Conservation (phyloP, 2,888 invertebrate species). For the Cephalotes varians region DNA sequence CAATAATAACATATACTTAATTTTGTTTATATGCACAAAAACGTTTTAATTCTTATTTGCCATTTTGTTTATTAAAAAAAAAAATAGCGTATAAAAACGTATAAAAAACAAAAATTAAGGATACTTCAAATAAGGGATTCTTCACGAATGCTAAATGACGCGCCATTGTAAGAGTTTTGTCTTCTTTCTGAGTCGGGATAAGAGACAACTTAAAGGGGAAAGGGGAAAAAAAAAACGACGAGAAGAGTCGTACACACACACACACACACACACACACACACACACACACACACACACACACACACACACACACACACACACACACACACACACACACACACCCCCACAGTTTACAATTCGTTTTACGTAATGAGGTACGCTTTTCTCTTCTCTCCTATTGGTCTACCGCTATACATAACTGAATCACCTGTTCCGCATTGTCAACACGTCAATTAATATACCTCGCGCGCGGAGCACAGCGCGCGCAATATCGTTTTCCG, state of each 20-base stretch:
- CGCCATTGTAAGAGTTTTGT: neutral
- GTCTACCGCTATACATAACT: slow-evolving; percentile 9
- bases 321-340: too few species aligned
- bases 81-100: too few species aligned
- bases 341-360: neutral
- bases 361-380: slow-evolving; percentile 29
- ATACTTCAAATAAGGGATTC: neutral
- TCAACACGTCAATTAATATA: slow-evolving; percentile 60
- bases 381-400: slow-evolving; percentile 28
- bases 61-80: too few species aligned
- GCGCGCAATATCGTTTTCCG: slow-evolving; percentile 18
- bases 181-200: neutral
- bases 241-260: too few species aligned
- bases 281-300: too few species aligned
- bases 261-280: neutral
- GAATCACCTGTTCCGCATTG: slow-evolving; percentile 63
- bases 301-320: neutral
- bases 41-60: too few species aligned
- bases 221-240: neutral
- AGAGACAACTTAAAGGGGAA: neutral
- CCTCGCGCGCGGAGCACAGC: neutral
- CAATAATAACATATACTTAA: too few species aligned
- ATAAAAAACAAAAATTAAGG: too few species aligned
- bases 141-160: neutral
- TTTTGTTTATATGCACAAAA: too few species aligned